Evolutionary conservation across 1,140 invertebrate species (phyloP), one percentile per base, ranked within the genome.

Genomic region (Heliconius himera): DNA sequence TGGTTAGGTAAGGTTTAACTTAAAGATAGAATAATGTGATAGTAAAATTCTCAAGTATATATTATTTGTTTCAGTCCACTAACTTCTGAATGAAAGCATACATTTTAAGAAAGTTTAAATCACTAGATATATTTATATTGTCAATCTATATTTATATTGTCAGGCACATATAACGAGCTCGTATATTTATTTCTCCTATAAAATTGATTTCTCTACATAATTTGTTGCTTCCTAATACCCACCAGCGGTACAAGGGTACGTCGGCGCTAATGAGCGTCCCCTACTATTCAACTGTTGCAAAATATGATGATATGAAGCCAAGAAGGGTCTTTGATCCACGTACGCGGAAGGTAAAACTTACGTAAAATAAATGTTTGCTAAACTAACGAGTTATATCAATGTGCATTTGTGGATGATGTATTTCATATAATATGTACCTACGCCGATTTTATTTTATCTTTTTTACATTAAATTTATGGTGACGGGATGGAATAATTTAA

Each of bases 241-340:
- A 82, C 81, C 82, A 90, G 89, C 83, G 72, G 76, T 79, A 84
- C 73, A 56, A 56, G 29, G 75, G 78, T 13, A 66, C 73, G 70
- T 71, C 76, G 49, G 26, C 81, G 26, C 29, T 79, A 11, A 80
- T 83, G 78, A 88, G 84, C 74, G 49, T 83, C 51, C 88, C 88
- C 5, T 89, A 89, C 74, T 91, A 91, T 80, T 87, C 90, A 2
- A 88, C 83, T 8, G 83, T 91, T 51, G 80, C 80, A 74, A 92
- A 90, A 80, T 81, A 76, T 80, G 84, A 84, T 16, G 86, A 88
- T 51, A 75, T 81, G 78, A 89, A 81, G 75, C 81, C 74, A 26
- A 85, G 76, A 75, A 78, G 74, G 76, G 77, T 79, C 56, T 76
- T 89, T 85, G 87, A 89, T 74, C 87, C 86, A 22, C 83, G 83